Conservation (phyloP, 2,888 invertebrate species). For the Drosophila imparisetae region DNA sequence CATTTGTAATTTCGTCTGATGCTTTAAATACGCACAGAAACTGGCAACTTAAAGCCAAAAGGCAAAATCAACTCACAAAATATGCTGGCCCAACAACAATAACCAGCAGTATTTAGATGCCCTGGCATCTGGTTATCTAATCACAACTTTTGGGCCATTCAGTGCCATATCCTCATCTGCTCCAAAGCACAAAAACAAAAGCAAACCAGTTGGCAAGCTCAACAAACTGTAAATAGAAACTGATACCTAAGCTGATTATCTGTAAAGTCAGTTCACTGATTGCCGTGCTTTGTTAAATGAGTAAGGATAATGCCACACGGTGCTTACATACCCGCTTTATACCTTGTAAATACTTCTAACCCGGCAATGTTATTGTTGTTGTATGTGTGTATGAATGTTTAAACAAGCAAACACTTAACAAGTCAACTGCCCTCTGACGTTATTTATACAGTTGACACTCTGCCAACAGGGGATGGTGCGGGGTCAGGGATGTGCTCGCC, state of each 20-base stretch:
- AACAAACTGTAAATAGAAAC: slow-evolving; percentile 17
- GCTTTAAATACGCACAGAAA: slow-evolving; percentile 28
- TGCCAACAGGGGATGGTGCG: neutral
- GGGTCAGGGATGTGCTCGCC: too few relatives aligned
- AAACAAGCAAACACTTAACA: slow-evolving; percentile 58
- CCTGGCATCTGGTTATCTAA: slow-evolving; percentile 46
- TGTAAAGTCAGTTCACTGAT: slow-evolving; percentile 15
- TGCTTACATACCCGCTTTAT: neutral
- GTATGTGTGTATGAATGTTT: slow-evolving; percentile 25
- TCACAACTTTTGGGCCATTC: slow-evolving; percentile 40
- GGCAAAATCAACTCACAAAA: slow-evolving; percentile 10
- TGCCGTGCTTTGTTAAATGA: slow-evolving; percentile 21
- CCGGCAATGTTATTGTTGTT: slow-evolving; percentile 11
- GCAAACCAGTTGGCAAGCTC: slow-evolving; percentile 13
- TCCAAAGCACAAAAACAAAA: slow-evolving; percentile 45
- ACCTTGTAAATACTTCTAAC: slow-evolving; percentile 5
- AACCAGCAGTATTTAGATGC: slow-evolving; percentile 17
- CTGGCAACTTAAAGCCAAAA: slow-evolving; percentile 38
- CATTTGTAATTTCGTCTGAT: slow-evolving; percentile 53
- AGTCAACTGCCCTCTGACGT: slow-evolving; percentile 39
- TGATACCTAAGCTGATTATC: slow-evolving; percentile 36
- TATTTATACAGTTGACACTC: slow-evolving; percentile 31
- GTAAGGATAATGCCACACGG: slow-evolving; percentile 20
- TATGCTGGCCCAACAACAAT: slow-evolving; percentile 5
- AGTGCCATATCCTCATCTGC: slow-evolving; percentile 46